Evolutionary conservation across 2,797 vertebrate genomes (phyloP), one percentile per base, ranked within the genome.

Genomic region (Pempheris klunzingeri): DNA sequence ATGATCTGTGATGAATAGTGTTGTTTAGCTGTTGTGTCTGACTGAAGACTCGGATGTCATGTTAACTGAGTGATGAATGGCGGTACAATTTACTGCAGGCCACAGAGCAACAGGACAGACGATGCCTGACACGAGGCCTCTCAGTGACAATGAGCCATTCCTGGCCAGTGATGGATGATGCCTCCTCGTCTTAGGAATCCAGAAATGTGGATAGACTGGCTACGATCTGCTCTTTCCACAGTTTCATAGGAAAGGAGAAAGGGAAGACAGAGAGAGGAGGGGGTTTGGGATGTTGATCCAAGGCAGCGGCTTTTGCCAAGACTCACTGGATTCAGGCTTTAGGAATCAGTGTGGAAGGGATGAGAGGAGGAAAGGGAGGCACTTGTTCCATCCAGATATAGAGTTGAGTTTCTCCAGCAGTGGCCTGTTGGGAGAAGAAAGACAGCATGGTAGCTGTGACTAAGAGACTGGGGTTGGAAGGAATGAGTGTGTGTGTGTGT

Each of bases 211-310:
- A 90, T 59, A 20, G 69, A 75, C 85, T 92, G 87, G 90, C 88
- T 52, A 24, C 26, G 57, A 74, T 68, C 68, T 36, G 52, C 55
- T 90, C 84, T 94, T 91, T 93, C 89, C 87, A 90, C 83, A 77
- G 57, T 57, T 89, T 86, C 75, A 70, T 78, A 81, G 79, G 82
- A 88, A 90, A 85, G 67, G 72, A 80, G 81, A 85, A 80, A 77
- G 74, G 74, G 80, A 84, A 83, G 83, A 79, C 67, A 73, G 78
- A 64, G 77, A 75, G 71, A 63, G 66, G 67, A 54, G 74, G 80
- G 69, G 74, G 58, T 46, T 44, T n/a, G 61, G 58, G 79, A 60
- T 79, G 82, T 78, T 76, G 81, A 83, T 91, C 87, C 90, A 93
- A 89, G 74, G 53, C 74, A 3, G 64, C 34, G 2, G 71, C 44